phyloP scores from a whole-genome alignment of 1,140 invertebrate species.

The Ptiloglossa arizonensis region DNA sequence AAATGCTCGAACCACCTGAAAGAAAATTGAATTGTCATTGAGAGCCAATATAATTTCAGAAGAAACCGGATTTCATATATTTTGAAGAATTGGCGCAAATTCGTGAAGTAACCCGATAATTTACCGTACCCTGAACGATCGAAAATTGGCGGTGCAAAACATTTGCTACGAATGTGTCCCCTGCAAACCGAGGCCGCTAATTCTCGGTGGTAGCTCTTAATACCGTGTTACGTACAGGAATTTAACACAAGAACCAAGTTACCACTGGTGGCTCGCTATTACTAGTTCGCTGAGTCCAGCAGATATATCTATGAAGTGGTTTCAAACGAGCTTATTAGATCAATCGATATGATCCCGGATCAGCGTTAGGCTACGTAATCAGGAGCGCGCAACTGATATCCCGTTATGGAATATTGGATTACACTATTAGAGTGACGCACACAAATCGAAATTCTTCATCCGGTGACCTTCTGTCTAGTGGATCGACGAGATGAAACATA shows the following conservation, averaged over 20 bases:
- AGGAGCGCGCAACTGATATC: conserved; percentile 14
- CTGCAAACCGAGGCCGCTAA: too few species aligned
- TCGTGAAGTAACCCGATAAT: too few species aligned
- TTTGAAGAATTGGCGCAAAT: too few species aligned
- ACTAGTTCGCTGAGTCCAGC: neutral
- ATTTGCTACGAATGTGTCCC: too few species aligned
- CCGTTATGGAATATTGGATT: conserved; percentile 7
- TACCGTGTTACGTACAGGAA: neutral
- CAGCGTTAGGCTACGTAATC: neutral
- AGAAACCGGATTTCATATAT: too few species aligned
- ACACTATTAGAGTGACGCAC: neutral
- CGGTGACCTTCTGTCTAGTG: neutral
- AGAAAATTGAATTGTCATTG: too few species aligned
- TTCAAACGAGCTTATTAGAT: conserved; percentile 28
- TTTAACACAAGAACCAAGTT: neutral
- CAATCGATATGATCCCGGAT: conserved; percentile 22
- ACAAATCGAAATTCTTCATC: conserved; percentile 14
- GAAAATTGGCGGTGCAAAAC: too few species aligned
- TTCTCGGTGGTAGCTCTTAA: too few species aligned
- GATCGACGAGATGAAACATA: too few species aligned
- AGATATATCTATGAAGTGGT: neutral
- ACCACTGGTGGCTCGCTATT: neutral
- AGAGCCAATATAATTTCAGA: too few species aligned
- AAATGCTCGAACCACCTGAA: too few species aligned
- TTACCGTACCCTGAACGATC: too few species aligned